A percentile compares a stretch with the other conserved stretches of the same genome.
phyloP scores from a whole-genome alignment of 1,140 invertebrate species.

The Leguminivora glycinivorella region DNA sequence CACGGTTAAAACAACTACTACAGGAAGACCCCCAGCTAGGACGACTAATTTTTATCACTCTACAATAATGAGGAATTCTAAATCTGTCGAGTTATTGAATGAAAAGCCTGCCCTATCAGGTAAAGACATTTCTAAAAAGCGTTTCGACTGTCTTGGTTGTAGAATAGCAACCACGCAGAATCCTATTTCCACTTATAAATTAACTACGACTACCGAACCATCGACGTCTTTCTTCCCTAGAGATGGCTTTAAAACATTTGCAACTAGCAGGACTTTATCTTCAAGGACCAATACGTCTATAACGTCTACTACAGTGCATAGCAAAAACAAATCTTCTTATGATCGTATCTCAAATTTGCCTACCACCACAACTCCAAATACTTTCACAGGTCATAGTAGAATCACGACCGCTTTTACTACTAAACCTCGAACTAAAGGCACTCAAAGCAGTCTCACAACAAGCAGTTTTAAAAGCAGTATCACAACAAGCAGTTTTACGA shows the following conservation, averaged over 20 bases:
- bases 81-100: not conserved
- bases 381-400: not conserved
- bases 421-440: not conserved
- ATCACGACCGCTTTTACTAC: not conserved
- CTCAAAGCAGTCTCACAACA: not conserved
- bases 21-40: not conserved
- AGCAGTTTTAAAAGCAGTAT: not conserved
- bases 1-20: not conserved
- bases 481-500: not conserved
- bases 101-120: not conserved
- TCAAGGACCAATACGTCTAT: not conserved
- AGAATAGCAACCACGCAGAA: not conserved
- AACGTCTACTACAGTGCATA: not conserved
- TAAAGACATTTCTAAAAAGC: not conserved
- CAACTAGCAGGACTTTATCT: not conserved
- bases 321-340: not conserved
- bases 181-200: not conserved
- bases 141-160: slow-evolving; percentile 1
- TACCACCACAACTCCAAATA: not conserved
- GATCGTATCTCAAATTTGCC: not conserved
- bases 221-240: not conserved
- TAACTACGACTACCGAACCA: not conserved
- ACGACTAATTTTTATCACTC: not conserved
- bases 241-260: not conserved
- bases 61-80: not conserved